Percentiles rank a stretch among this genome's conserved stretches.
Conservation (phyloP, 2,113 vertebrate species). For the Tamias sibiricus region DNA sequence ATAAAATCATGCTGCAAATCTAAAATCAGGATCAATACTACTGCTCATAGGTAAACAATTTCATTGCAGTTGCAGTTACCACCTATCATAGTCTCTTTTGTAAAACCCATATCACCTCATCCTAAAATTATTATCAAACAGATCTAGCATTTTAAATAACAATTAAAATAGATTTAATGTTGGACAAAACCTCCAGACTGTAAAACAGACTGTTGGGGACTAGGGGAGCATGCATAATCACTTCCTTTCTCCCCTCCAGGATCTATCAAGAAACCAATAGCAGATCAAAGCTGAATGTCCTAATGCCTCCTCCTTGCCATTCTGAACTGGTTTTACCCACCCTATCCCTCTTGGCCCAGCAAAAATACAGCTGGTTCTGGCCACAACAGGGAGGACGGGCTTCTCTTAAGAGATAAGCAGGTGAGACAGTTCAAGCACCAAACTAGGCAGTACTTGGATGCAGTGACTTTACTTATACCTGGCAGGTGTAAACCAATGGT, state of each 20-base stretch:
- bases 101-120: background rate
- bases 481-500: background rate
- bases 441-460: background rate
- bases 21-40: background rate
- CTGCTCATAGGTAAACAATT: background rate
- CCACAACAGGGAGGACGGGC: background rate
- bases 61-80: background rate
- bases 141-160: constrained; percentile 5
- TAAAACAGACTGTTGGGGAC: background rate
- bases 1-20: background rate
- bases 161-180: constrained; percentile 40
- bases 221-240: background rate
- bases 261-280: background rate
- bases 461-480: background rate
- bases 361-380: background rate
- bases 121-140: background rate
- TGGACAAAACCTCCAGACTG: background rate
- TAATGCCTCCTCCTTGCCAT: background rate
- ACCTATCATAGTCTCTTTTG: background rate
- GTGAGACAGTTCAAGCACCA: background rate
- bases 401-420: background rate
- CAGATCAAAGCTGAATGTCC: background rate
- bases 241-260: background rate
- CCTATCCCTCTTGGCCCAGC: background rate
- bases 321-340: background rate